Evolutionary conservation across 2,797 vertebrate genomes (phyloP).

Genomic region (Zalophus californianus): DNA sequence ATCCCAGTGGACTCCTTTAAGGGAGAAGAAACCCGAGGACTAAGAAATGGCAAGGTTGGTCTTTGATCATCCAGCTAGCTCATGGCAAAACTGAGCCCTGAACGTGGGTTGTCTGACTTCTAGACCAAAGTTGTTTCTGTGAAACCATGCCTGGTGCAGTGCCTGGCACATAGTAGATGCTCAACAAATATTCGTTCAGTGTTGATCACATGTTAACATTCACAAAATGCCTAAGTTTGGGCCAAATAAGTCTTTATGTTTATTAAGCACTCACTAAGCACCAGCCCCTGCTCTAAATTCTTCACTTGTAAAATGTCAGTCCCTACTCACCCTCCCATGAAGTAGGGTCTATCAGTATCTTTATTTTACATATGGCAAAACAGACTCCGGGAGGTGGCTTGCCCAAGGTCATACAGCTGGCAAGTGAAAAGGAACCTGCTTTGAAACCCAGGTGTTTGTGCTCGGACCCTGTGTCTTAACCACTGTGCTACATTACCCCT

Average conservation of each 20-base stretch:
- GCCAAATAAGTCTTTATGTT: not conserved
- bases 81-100: not conserved
- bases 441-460: not conserved
- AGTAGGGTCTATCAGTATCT: too few relatives aligned
- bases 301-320: not conserved
- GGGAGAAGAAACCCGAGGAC: not conserved
- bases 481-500: too few relatives aligned
- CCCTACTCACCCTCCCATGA: not conserved
- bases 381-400: not conserved
- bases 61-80: not conserved
- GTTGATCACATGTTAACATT: not conserved
- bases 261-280: not conserved
- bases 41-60: not conserved
- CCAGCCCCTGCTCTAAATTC: not conserved
- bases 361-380: not conserved
- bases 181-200: not conserved
- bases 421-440: not conserved
- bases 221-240: not conserved
- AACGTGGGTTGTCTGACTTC: not conserved
- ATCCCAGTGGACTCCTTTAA: not conserved
- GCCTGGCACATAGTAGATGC: not conserved
- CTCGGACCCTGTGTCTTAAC: not conserved
- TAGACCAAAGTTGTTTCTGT: not conserved
- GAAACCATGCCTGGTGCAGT: not conserved
- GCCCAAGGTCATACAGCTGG: not conserved